phyloP scores from a whole-genome alignment of 2,888 invertebrate genomes.

The Xestobium rufovillosum region DNA sequence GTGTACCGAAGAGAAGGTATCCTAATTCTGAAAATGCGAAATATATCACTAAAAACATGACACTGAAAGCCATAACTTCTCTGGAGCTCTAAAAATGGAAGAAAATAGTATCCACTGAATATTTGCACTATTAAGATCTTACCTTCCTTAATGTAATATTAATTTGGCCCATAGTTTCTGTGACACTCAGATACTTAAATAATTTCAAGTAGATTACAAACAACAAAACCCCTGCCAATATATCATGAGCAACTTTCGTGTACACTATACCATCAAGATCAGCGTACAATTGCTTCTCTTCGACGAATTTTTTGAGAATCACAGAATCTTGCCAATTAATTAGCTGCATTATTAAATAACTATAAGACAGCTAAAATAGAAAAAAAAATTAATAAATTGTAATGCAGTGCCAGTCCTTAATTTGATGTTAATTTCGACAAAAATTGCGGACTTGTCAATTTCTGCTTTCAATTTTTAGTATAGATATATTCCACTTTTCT shows the following conservation, averaged over 20 bases:
- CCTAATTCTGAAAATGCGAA: slow-evolving; percentile 69
- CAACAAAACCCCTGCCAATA: slow-evolving; percentile 52
- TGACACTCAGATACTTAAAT: slow-evolving; percentile 71
- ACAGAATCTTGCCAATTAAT: too few relatives aligned
- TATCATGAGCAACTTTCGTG: slow-evolving; percentile 51
- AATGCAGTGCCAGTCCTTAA: too few relatives aligned
- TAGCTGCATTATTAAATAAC: too few relatives aligned
- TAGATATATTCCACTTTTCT: too few relatives aligned
- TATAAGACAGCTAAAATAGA: too few relatives aligned
- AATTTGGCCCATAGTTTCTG: slow-evolving; percentile 67
- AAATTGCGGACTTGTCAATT: too few relatives aligned
- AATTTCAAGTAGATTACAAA: slow-evolving; percentile 68
- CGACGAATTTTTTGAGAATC: too few relatives aligned
- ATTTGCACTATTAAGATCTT: slow-evolving; percentile 29
- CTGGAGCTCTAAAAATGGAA: slow-evolving; percentile 50
- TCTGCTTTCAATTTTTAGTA: too few relatives aligned
- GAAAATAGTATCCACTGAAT: slow-evolving; percentile 4
- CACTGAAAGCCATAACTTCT: slow-evolving; percentile 62
- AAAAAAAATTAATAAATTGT: too few relatives aligned
- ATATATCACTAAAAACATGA: slow-evolving; percentile 73
- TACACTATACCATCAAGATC: too few relatives aligned
- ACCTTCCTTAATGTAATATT: slow-evolving; percentile 59
- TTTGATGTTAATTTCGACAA: too few relatives aligned
- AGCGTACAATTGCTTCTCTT: too few relatives aligned
- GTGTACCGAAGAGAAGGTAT: slow-evolving; percentile 63